Conservation (phyloP, 2,113 vertebrate genomes). For the Stegastes partitus region DNA sequence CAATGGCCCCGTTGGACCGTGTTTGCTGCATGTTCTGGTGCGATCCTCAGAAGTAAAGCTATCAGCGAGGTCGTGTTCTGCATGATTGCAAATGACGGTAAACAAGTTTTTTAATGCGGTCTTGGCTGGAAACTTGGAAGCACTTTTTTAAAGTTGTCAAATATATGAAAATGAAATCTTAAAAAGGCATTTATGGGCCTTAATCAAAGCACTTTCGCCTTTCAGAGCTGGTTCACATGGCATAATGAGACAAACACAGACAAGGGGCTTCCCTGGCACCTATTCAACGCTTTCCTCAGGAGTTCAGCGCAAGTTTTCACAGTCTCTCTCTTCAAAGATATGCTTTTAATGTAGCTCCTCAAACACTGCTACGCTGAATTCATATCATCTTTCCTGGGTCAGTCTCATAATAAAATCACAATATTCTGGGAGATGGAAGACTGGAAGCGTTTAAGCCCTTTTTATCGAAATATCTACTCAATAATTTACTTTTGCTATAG, state of each 20-base stretch:
- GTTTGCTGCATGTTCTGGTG: background rate
- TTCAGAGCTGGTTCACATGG: constrained; percentile 5
- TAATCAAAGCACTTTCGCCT: constrained; percentile 14
- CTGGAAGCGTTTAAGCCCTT: constrained; percentile 24
- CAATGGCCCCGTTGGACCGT: background rate
- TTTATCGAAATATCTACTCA: constrained; percentile 33
- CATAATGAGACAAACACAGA: constrained; percentile 8
- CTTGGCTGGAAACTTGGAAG: background rate
- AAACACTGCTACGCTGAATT: constrained; percentile 17
- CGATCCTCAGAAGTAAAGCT: constrained; percentile 11
- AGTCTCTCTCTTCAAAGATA: constrained; percentile 35
- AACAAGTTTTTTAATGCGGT: background rate
- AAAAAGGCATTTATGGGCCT: constrained; percentile 12
- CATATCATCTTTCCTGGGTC: constrained; percentile 20
- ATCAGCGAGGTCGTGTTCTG: background rate
- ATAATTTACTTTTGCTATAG: constrained; percentile 45
- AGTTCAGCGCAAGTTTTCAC: constrained; percentile 16
- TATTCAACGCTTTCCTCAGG: constrained; percentile 13
- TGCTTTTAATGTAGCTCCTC: constrained; percentile 21
- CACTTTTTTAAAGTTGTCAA: background rate
- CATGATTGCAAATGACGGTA: background rate
- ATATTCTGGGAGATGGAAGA: constrained; percentile 1
- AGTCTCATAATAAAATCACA: constrained; percentile 18
- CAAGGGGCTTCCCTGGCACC: background rate
- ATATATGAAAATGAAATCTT: background rate